Evolutionary conservation across 2,888 invertebrate genomes (phyloP).

Genomic region (Papilio elwesi): DNA sequence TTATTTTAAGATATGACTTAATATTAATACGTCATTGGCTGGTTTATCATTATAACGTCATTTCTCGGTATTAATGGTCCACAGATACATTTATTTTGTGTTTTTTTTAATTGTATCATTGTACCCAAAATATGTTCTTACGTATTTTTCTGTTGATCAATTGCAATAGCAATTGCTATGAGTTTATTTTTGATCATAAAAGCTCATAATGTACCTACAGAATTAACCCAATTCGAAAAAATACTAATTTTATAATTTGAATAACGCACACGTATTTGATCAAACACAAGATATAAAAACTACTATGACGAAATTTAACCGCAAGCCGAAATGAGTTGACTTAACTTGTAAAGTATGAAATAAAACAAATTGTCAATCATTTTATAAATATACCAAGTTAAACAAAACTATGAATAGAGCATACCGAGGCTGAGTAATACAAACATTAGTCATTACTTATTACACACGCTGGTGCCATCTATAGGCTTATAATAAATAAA

Average conservation of each 20-base stretch:
- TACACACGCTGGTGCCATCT: background rate
- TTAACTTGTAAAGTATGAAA: background rate
- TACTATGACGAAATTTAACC: too few relatives aligned
- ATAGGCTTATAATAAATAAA: too few relatives aligned
- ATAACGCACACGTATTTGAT: too few relatives aligned
- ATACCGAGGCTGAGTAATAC: background rate
- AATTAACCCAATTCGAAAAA: too few relatives aligned
- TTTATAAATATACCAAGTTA: background rate
- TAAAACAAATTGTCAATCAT: background rate
- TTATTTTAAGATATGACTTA: conserved; percentile 35
- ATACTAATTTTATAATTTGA: too few relatives aligned
- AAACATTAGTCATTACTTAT: background rate
- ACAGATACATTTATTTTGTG: background rate
- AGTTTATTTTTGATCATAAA: too few relatives aligned
- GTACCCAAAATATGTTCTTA: too few relatives aligned
- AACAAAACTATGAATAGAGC: conserved; percentile 2
- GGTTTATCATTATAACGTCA: background rate
- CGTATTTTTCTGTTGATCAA: too few relatives aligned
- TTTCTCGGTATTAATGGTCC: background rate
- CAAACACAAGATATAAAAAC: too few relatives aligned
- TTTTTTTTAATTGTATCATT: background rate
- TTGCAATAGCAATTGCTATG: too few relatives aligned
- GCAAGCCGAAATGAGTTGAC: background rate
- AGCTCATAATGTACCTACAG: too few relatives aligned
- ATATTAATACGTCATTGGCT: conserved; percentile 24